Conservation (phyloP, 2,888 invertebrate genomes). For the Orthosia gracilis region DNA sequence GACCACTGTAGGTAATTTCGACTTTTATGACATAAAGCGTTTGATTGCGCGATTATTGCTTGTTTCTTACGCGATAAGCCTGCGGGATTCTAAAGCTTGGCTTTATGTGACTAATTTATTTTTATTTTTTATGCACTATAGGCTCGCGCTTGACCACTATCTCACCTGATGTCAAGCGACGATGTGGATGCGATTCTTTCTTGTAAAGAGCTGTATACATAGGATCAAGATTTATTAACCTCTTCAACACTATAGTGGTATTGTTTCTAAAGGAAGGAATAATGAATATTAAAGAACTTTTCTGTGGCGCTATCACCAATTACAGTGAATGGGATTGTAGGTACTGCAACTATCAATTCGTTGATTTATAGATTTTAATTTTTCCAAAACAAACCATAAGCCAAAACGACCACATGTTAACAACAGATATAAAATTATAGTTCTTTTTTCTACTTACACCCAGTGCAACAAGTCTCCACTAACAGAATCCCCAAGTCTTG, state of each 20-base stretch:
- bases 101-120: not conserved
- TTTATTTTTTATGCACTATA: too few species aligned
- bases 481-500: slow-evolving; percentile 60
- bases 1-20: too few species aligned
- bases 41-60: too few species aligned
- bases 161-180: too few species aligned
- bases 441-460: slow-evolving; percentile 23
- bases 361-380: not conserved
- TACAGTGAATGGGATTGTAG: too few species aligned
- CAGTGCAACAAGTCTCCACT: slow-evolving; percentile 44
- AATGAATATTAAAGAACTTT: too few species aligned
- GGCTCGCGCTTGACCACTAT: too few species aligned
- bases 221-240: too few species aligned
- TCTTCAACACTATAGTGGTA: not conserved
- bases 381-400: slow-evolving; percentile 8
- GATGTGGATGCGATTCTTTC: not conserved
- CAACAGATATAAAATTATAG: not conserved
- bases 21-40: too few species aligned
- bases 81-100: not conserved
- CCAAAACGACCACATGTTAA: slow-evolving; percentile 16
- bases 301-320: too few species aligned
- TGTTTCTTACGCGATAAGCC: too few species aligned
- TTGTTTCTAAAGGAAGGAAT: too few species aligned
- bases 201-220: not conserved
- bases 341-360: not conserved